phyloP scores from a whole-genome alignment of 2,888 invertebrate genomes.

The Hesperia comma region DNA sequence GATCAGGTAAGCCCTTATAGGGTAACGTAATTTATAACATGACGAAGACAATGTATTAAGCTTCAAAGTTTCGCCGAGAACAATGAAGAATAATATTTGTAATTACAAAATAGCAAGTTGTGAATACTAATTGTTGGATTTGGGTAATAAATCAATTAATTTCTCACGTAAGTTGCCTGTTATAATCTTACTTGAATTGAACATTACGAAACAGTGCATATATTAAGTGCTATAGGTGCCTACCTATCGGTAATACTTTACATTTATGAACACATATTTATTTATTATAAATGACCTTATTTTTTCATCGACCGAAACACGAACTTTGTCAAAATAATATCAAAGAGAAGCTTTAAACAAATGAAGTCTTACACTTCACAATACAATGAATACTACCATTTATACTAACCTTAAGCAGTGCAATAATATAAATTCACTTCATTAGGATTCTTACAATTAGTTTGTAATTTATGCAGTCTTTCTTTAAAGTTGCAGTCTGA shows the following conservation, averaged over 20 bases:
- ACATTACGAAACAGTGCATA: background rate
- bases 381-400: slow-evolving; percentile 27
- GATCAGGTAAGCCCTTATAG: no score
- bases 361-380: no score
- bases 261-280: no score
- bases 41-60: no score
- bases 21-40: no score
- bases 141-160: background rate
- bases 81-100: slow-evolving; percentile 10
- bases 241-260: no score
- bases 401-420: slow-evolving; percentile 17
- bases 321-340: no score
- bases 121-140: background rate
- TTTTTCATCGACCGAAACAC: no score
- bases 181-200: background rate
- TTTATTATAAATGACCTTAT: no score
- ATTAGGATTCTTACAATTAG: slow-evolving; percentile 22
- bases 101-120: slow-evolving; percentile 4
- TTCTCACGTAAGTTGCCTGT: background rate
- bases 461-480: slow-evolving; percentile 17
- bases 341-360: no score
- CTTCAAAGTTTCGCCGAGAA: slow-evolving; percentile 23
- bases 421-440: slow-evolving; percentile 6
- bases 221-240: background rate
- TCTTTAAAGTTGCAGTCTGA: slow-evolving; percentile 45